A percentile compares a stretch with the other conserved stretches of the same genome.
Conservation (phyloP, 2,113 vertebrate genomes). For the Alouatta palliata region DNA sequence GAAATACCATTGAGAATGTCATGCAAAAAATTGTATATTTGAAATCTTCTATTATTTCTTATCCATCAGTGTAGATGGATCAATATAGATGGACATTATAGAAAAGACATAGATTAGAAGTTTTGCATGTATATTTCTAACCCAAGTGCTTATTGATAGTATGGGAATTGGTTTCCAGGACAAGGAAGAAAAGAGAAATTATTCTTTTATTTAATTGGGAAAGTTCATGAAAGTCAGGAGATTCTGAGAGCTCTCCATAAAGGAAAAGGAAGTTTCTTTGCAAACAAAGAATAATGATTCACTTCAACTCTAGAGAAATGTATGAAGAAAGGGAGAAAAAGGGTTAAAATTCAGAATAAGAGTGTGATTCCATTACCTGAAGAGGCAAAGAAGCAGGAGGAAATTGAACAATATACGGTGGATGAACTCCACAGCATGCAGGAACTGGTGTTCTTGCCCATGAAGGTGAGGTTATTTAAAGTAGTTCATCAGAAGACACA, state of each 20-base stretch:
- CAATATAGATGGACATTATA: neutral
- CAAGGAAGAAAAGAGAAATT: neutral
- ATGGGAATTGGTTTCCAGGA: neutral
- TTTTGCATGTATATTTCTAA: neutral
- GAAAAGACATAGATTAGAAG: neutral
- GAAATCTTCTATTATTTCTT: neutral
- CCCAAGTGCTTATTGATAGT: neutral
- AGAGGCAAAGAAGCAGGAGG: neutral
- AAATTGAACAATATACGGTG: neutral
- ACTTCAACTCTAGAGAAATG: neutral
- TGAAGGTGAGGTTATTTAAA: neutral
- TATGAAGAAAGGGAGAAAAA: neutral
- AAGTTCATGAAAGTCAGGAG: neutral
- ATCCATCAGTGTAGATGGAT: neutral
- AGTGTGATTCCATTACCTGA: neutral
- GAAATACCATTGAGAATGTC: neutral
- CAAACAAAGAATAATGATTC: constrained; percentile 2
- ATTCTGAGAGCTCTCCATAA: neutral
- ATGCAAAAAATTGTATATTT: neutral
- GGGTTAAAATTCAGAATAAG: neutral
- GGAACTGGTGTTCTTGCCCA: neutral
- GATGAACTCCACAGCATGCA: neutral
- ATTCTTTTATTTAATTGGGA: neutral
- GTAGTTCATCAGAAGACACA: neutral
- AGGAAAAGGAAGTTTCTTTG: neutral